These are phyloP conservation scores for Centrocercus urophasianus DNA, from an alignment of 2,113 vertebrate species.

Conservation along the genomic window DNA sequence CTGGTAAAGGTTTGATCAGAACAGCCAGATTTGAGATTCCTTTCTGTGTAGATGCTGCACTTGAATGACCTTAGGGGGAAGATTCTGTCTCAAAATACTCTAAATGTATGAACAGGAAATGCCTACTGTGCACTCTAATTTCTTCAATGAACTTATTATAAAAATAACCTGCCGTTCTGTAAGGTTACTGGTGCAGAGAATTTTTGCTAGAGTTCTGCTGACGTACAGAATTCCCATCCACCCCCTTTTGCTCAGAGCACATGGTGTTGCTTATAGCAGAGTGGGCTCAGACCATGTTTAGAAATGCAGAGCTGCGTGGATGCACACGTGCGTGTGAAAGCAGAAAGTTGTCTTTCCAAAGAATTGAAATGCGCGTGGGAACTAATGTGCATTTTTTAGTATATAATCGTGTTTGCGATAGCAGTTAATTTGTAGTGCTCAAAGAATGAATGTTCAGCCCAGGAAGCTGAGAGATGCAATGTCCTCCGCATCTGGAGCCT, in stretches of 20 bases:
- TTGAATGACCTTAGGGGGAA: not conserved
- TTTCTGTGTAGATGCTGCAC: not conserved
- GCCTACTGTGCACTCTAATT: constrained; percentile 30
- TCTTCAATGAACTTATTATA: constrained; percentile 10
- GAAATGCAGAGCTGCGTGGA: not conserved
- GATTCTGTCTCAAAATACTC: not conserved
- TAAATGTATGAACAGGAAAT: not conserved
- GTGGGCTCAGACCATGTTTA: not conserved
- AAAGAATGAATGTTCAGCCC: not conserved
- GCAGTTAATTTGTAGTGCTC: not conserved
- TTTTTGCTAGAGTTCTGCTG: not conserved
- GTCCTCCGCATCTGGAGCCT: not conserved
- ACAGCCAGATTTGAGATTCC: not conserved
- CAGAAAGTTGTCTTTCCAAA: constrained; percentile 9
- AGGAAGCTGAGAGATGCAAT: not conserved
- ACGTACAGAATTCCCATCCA: not conserved
- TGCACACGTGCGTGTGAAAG: not conserved
- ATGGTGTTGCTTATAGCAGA: not conserved
- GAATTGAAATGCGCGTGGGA: not conserved
- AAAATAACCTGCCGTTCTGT: constrained; percentile 18
- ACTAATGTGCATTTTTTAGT: not conserved
- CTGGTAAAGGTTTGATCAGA: constrained; percentile 25
- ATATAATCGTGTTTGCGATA: not conserved
- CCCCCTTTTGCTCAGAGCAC: not conserved
- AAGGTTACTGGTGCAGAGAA: not conserved